Conservation (phyloP, 1,140 invertebrate genomes). For the Anastrepha obliqua region DNA sequence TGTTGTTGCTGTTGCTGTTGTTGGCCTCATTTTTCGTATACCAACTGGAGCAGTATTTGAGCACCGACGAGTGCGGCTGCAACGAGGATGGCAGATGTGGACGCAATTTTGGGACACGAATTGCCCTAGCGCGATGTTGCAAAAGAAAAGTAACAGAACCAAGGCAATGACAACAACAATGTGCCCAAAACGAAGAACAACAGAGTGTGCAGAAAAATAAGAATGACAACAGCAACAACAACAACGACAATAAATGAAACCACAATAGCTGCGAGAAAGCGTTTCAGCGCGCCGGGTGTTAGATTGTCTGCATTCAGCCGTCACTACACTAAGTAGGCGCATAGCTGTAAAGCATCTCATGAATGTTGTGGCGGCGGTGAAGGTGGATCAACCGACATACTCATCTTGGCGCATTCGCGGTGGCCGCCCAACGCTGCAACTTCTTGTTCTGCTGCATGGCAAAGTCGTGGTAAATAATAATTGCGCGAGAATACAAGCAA, state of each 20-base stretch:
- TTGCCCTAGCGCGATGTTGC: background rate
- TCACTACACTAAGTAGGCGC: background rate
- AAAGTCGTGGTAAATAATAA: constrained; percentile 49
- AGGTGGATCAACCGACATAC: background rate
- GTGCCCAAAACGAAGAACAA: background rate
- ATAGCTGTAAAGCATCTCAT: constrained; percentile 14
- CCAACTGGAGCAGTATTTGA: constrained; percentile 17
- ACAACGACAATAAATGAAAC: background rate
- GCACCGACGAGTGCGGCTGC: background rate
- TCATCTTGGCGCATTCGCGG: background rate
- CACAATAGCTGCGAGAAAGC: constrained; percentile 20
- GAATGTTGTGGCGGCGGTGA: background rate
- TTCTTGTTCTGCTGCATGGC: background rate
- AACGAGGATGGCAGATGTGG: background rate
- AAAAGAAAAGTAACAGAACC: background rate
- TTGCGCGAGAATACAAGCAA: constrained; percentile 3
- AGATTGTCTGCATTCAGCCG: constrained; percentile 30
- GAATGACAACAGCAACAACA: background rate
- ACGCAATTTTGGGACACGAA: constrained; percentile 26
- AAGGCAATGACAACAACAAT: background rate
- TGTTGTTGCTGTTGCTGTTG: background rate
- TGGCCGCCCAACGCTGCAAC: background rate
- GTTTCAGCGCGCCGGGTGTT: background rate
- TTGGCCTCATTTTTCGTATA: constrained; percentile 17
- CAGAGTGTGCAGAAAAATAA: background rate